Evolutionary conservation across 2,797 vertebrate genomes (phyloP).

Genomic region (Harpagifer antarcticus): DNA sequence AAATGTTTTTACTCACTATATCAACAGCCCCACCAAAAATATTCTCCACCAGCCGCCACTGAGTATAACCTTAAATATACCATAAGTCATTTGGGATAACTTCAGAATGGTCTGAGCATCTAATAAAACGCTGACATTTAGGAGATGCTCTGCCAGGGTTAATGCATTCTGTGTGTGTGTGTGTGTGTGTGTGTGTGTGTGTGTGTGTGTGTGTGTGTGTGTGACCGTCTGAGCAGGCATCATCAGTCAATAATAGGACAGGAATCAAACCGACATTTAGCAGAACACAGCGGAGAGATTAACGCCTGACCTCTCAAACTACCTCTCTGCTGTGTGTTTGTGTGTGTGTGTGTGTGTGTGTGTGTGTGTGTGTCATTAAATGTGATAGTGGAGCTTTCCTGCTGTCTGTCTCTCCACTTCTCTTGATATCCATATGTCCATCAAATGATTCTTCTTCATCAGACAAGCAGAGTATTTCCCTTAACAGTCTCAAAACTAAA

Average conservation of each 20-base stretch:
- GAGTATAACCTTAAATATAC: too few species aligned
- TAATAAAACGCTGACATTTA: constrained; percentile 16
- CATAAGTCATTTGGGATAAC: not conserved
- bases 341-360: too few species aligned
- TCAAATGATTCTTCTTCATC: too few species aligned
- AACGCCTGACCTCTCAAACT: constrained; percentile 28
- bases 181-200: not conserved
- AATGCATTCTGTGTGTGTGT: not conserved
- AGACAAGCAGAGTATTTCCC: too few species aligned
- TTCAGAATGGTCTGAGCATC: not conserved
- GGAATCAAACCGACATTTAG: constrained; percentile 33
- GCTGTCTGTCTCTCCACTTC: not conserved
- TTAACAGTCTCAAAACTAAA: too few species aligned
- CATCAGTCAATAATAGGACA: constrained; percentile 33
- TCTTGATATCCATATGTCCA: too few species aligned
- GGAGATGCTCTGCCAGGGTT: not conserved
- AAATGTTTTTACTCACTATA: too few species aligned
- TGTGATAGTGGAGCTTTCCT: constrained; percentile 21
- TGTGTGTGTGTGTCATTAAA: constrained; percentile 41
- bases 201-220: not conserved
- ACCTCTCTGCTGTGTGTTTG: not conserved
- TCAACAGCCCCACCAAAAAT: too few species aligned
- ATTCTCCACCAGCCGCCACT: too few species aligned
- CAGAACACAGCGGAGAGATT: constrained; percentile 41
- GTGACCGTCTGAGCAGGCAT: not conserved